Conservation (phyloP, 1,140 invertebrate genomes). For the Lepidurus packardi region DNA sequence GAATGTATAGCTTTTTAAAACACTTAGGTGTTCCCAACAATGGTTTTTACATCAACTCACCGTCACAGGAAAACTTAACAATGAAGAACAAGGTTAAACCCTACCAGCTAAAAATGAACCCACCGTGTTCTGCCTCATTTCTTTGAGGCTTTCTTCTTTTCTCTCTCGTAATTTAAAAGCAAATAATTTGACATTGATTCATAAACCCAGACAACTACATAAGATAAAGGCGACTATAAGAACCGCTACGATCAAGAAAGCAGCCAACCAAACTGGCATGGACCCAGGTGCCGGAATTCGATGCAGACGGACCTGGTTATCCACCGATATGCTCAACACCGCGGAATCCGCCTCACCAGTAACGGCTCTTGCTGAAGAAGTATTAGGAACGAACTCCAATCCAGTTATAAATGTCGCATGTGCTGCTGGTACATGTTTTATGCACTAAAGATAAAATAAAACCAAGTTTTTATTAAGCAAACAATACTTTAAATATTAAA, state of each 20-base stretch:
- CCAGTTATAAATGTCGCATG: slow-evolving; percentile 94
- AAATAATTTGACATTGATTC: slow-evolving; percentile 42
- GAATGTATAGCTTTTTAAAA: too few species aligned
- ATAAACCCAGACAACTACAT: slow-evolving; percentile 74
- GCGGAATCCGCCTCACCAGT: slow-evolving; percentile 66
- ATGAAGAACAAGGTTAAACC: too few species aligned
- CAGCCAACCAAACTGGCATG: slow-evolving; percentile 68
- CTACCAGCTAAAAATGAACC: too few species aligned
- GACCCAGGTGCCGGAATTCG: slow-evolving; percentile 26
- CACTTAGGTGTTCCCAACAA: too few species aligned
- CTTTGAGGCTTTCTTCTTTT: too few species aligned
- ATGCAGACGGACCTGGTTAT: slow-evolving; percentile 65
- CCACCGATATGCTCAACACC: slow-evolving; percentile 87
- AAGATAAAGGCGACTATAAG: slow-evolving; percentile 67
- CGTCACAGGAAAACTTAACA: too few species aligned
- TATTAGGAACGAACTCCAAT: slow-evolving; percentile 71
- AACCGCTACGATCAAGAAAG: slow-evolving; percentile 62
- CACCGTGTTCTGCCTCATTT: too few species aligned
- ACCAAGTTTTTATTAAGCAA: background rate
- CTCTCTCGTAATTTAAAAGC: background rate
- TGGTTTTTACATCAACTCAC: too few species aligned
- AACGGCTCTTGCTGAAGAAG: slow-evolving; percentile 58
- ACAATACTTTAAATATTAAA: slow-evolving; percentile 22
- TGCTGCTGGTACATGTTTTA: slow-evolving; percentile 70
- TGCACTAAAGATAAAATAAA: slow-evolving; percentile 53